A percentile compares a stretch with the other conserved stretches of the same genome.
Conservation (phyloP, 2,797 vertebrate genomes). For the Epinephelus malabaricus region DNA sequence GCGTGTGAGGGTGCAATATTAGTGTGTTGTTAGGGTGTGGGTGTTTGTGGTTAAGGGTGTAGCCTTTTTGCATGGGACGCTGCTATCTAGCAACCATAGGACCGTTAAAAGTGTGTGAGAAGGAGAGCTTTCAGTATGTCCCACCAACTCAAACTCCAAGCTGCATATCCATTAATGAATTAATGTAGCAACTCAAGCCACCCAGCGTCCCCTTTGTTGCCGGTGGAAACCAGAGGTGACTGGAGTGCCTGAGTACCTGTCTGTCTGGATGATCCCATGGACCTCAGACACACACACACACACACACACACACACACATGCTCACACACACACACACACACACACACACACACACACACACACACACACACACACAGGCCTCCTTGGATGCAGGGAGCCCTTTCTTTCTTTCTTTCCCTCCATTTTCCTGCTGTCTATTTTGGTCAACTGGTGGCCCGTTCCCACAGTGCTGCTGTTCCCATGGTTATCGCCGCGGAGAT, state of each 20-base stretch:
- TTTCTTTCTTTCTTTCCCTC: slow-evolving; percentile 83
- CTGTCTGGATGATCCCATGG: slow-evolving; percentile 78
- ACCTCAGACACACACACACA: slow-evolving; percentile 55
- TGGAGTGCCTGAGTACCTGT: slow-evolving; percentile 80
- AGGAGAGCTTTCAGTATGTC: slow-evolving; percentile 38
- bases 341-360: slow-evolving; percentile 47
- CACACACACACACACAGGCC: slow-evolving; percentile 39
- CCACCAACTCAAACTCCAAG: slow-evolving; percentile 52
- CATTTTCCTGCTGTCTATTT: slow-evolving; percentile 88
- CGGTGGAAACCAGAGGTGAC: slow-evolving; percentile 71
- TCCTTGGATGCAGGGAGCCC: slow-evolving; percentile 78
- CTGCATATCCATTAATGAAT: slow-evolving; percentile 55
- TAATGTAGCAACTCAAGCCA: slow-evolving; percentile 60
- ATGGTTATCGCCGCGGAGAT: slow-evolving; percentile 89
- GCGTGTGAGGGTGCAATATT: slow-evolving; percentile 60
- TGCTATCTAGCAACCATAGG: slow-evolving; percentile 47
- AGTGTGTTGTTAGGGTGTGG: slow-evolving; percentile 60
- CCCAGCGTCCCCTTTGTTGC: slow-evolving; percentile 63
- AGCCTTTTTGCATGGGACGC: slow-evolving; percentile 41
- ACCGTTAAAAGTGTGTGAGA: slow-evolving; percentile 57
- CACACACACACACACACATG: slow-evolving; percentile 44
- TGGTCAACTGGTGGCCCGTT: slow-evolving; percentile 87
- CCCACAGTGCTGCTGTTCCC: slow-evolving; percentile 89
- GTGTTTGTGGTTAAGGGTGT: slow-evolving; percentile 71
- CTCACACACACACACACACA: neutral